phyloP scores from a whole-genome alignment of 2,888 invertebrate species.

The Leptothorax acervorum region DNA sequence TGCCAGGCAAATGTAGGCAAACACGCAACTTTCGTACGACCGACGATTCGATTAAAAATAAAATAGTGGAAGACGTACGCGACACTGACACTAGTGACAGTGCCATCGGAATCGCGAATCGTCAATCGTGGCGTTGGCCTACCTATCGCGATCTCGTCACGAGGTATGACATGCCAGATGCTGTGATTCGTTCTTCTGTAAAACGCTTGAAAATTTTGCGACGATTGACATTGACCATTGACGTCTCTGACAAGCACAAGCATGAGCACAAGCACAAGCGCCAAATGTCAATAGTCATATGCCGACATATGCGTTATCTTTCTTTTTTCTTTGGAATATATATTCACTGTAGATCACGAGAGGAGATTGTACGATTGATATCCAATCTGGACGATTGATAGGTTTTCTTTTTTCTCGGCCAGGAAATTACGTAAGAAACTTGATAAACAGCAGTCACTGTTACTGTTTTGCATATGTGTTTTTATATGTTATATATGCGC shows the following conservation, averaged over 20 bases:
- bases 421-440: conserved; percentile 72
- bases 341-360: neutral
- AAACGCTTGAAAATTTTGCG: conserved; percentile 46
- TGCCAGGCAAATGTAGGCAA: conserved; percentile 10
- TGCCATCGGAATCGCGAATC: neutral
- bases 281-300: conserved; percentile 58
- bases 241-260: no score
- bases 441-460: conserved; percentile 58
- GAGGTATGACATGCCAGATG: conserved; percentile 67
- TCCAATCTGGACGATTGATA: neutral
- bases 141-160: conserved; percentile 35
- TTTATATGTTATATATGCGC: neutral
- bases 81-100: neutral
- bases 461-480: conserved; percentile 23
- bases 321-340: conserved; percentile 10
- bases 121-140: neutral
- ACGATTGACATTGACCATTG: neutral
- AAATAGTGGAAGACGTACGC: neutral
- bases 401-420: conserved; percentile 18
- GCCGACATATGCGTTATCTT: neutral
- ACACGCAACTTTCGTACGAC: conserved; percentile 32
- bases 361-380: neutral
- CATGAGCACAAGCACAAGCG: neutral
- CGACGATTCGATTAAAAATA: neutral
- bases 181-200: conserved; percentile 21